Evolutionary conservation across 1,140 invertebrate species (phyloP).

Genomic region (Nephila pilipes): DNA sequence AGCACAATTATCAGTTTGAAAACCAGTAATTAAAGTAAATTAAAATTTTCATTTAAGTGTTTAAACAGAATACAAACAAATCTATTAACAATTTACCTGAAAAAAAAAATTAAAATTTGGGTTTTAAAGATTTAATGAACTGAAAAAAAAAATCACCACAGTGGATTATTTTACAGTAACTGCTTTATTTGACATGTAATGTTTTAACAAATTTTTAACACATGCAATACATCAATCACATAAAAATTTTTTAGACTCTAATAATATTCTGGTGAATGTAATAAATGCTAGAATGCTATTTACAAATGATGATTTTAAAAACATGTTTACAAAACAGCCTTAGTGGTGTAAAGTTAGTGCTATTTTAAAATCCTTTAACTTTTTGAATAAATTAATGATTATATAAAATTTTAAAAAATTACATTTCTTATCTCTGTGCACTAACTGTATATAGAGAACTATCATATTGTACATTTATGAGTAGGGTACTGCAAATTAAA

Average conservation of each 20-base stretch:
- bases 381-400: background rate
- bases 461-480: slow-evolving; percentile 8
- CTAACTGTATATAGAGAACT: background rate
- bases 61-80: too few species aligned
- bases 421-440: slow-evolving; percentile 16
- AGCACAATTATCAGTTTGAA: too few species aligned
- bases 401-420: slow-evolving; percentile 20
- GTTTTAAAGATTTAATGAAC: too few species aligned
- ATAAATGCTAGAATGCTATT: slow-evolving; percentile 58
- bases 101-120: too few species aligned
- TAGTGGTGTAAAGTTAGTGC: slow-evolving; percentile 8
- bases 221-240: slow-evolving; percentile 65
- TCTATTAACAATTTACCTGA: too few species aligned
- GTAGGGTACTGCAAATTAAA: background rate
- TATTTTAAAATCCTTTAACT: slow-evolving; percentile 43
- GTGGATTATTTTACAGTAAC: slow-evolving; percentile 44
- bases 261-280: slow-evolving; percentile 51
- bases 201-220: slow-evolving; percentile 61
- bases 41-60: too few species aligned
- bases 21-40: too few species aligned
- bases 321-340: slow-evolving; percentile 37
- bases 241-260: slow-evolving; percentile 48
- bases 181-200: slow-evolving; percentile 52
- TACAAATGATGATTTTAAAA: slow-evolving; percentile 62
- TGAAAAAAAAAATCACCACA: background rate